Evolutionary conservation across 2,797 vertebrate species (phyloP).

Genomic region (Lepus oiostolus): DNA sequence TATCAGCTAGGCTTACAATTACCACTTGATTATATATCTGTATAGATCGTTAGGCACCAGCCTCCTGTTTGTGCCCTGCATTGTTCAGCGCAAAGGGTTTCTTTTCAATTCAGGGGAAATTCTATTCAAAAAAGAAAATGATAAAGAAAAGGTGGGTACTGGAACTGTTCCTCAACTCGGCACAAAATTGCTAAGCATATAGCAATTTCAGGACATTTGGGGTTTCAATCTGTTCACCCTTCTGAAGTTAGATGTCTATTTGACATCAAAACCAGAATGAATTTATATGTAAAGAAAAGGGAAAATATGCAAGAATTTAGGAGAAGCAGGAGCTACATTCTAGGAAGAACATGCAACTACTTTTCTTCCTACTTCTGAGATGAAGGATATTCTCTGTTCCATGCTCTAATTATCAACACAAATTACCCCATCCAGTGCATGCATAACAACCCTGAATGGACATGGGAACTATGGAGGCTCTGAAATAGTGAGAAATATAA

Average conservation of each 20-base stretch:
- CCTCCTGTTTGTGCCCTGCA: slow-evolving; percentile 69
- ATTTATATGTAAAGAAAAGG: not conserved
- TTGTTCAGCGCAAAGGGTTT: slow-evolving; percentile 66
- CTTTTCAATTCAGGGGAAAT: slow-evolving; percentile 74
- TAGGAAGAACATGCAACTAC: not conserved
- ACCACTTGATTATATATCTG: slow-evolving; percentile 82
- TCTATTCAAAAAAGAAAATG: slow-evolving; percentile 70
- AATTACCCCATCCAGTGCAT: not conserved
- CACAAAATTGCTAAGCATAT: slow-evolving; percentile 55
- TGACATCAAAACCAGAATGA: not conserved
- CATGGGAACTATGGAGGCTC: not conserved
- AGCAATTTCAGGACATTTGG: slow-evolving; percentile 44
- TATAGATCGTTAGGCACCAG: slow-evolving; percentile 80
- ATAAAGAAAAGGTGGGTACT: slow-evolving; percentile 54
- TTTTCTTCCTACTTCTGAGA: not conserved
- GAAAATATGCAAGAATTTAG: not conserved
- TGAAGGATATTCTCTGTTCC: not conserved
- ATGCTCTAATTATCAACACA: not conserved
- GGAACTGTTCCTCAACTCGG: slow-evolving; percentile 59
- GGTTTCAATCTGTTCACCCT: slow-evolving; percentile 12
- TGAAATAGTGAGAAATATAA: slow-evolving; percentile 8
- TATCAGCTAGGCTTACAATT: slow-evolving; percentile 83
- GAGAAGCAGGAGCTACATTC: not conserved
- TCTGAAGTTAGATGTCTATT: slow-evolving; percentile 9
- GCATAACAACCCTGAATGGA: not conserved